Base-by-base conservation (phyloP, 2,888 invertebrate genomes). In the Nesidiocoris tenuis region DNA sequence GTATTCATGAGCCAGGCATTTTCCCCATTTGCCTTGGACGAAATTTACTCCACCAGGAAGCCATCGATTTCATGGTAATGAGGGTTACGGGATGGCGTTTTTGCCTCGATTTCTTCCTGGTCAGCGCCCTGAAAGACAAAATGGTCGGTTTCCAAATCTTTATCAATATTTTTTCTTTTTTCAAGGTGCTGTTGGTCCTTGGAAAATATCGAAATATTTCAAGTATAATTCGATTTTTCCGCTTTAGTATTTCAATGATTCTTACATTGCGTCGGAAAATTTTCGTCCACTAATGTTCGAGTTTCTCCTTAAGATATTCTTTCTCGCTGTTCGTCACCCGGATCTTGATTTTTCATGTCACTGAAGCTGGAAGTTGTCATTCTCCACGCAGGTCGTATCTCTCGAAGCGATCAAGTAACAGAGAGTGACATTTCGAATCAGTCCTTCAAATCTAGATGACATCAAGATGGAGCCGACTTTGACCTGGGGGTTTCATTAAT, bases 211-310 rank as follows among this genome's bases (percentile, higher is more conserved):
- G n/a, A n/a, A n/a, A n/a, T n/a, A n/a, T n/a, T n/a, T n/a, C n/a
- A n/a, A n/a, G n/a, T n/a, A n/a, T n/a, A n/a, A n/a, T n/a, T n/a
- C n/a, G n/a, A n/a, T n/a, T n/a, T n/a, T n/a, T n/a, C n/a, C n/a
- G n/a, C n/a, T n/a, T n/a, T n/a, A n/a, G n/a, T n/a, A n/a, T n/a
- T n/a, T n/a, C n/a, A n/a, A n/a, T n/a, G n/a, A n/a, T n/a, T n/a
- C n/a, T n/a, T n/a, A n/a, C n/a, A n/a, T n/a, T n/a, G 65, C 65
- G 65, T 65, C 65, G 16, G 67, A 67, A 55, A 55, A 67, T n/a
- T n/a, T n/a, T n/a, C n/a, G n/a, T n/a, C n/a, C n/a, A 39, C 39
- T 12, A 12, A 39, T 39, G 39, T 12, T 3, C 39, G 39, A 3
- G 39, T 39, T 39, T 39, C 39, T 39, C 39, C 12, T 39, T 39